Evolutionary conservation across 2,888 invertebrate species (phyloP).

Genomic region (Cancer borealis): DNA sequence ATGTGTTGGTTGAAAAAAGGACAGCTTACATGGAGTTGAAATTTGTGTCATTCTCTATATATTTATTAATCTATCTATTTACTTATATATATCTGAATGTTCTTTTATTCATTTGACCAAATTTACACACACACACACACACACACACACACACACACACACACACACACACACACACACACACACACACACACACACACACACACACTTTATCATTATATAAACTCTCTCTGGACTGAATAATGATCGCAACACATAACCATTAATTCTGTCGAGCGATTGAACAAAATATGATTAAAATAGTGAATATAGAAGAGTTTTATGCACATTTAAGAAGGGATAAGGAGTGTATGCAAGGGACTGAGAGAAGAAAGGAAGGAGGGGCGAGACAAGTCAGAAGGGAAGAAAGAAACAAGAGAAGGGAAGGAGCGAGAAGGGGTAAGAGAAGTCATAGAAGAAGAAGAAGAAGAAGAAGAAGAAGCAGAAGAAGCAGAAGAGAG

Average conservation of each 20-base stretch:
- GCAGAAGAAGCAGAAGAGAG: not conserved
- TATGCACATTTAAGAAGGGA: not conserved
- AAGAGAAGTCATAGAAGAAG: not conserved
- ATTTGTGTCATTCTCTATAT: no score
- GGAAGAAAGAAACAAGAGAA: not conserved
- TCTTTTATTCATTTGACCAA: no score
- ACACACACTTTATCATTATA: not conserved
- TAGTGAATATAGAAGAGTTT: no score
- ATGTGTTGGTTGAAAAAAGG: no score
- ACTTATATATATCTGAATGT: no score
- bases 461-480: not conserved
- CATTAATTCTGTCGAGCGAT: no score
- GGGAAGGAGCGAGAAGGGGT: not conserved
- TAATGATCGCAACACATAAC: no score
- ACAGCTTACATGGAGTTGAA: no score
- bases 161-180: not conserved
- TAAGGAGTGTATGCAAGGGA: not conserved
- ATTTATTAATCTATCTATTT: no score
- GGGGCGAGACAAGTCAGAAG: not conserved
- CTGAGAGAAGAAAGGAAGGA: not conserved
- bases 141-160: not conserved
- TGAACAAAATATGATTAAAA: no score
- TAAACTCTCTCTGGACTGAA: not conserved
- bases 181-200: conserved; percentile 43
- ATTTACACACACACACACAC: no score